Base-by-base conservation (phyloP, 2,888 invertebrate genomes). In the Athalia cordata region DNA sequence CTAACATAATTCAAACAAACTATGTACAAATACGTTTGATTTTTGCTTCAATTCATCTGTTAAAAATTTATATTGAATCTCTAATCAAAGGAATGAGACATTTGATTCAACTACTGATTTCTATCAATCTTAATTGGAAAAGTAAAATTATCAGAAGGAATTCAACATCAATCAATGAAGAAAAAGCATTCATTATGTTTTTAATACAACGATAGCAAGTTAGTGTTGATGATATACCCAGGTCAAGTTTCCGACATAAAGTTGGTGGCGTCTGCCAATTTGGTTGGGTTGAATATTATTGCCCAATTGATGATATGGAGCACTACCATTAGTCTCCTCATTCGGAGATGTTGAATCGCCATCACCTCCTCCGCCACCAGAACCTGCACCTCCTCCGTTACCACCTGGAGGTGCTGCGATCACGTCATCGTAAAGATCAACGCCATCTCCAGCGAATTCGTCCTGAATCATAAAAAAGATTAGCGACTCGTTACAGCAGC, bases 231-330 rank as follows among this genome's bases (percentile, higher is more conserved):
- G 9, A 15, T 94, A 92, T 93, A 97, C 98, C 99, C 99, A 99
- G 86, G 99, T 98, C 84, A 99, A 94, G 92, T 99, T 99, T 87
- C 99, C 99, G 88, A 99, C 95, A 92, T 99, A 99, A 66, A 98
- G 93, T 90, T 98, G 97, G 90, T 96, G 96, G 87, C 96, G 94
- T 87, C 97, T 93, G 66, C 94, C 94, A 84, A 94, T 92, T 82
- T 93, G 93, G 88, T 94, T 95, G 82, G 95, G 94, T 82, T 93
- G 92, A 82, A 93, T 92, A 87, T 92, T 94, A 87, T 94, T 94
- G 84, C 94, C 94, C 90, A 93, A 92, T 83, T 93, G 93, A 91
- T 94, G 95, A 83, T 95, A 94, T 72, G 92, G 91, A 80, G 93
- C 92, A 87, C 94, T 94, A 79, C 94, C 94, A 89, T 94, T 94